Evolutionary conservation across 1,140 invertebrate species (phyloP), one percentile per base, ranked within the genome.

Genomic region (Tetramorium simillimum): DNA sequence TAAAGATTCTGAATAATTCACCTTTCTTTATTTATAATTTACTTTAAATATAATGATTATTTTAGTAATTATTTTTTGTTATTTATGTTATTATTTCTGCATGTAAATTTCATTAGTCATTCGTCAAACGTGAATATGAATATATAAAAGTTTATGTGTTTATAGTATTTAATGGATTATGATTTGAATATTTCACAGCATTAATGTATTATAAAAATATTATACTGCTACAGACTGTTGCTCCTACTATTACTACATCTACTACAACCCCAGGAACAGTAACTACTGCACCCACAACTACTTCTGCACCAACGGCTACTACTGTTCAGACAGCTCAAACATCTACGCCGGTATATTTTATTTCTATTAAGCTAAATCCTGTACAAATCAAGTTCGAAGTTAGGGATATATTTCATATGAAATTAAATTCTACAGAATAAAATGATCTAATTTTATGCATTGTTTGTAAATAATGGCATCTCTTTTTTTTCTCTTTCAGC

Each of bases 191-290:
- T 65, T 46, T 65, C 7, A 49, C 1, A n/a, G 18, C 14, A 78
- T n/a, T 33, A 46, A 78, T 65, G 12, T 65, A 65, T 65, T 33
- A 0, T 21, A 65, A 43, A 75, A 58, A 49, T 75, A 65, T 51
- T 75, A 16, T 53, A 78, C 40, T 85, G 7, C 80, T 82, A 87
- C 70, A 95, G 95, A 95, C 95, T 77, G 95, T 94, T 73, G 93
- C 94, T 67, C 91, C 94, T 40, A 93, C 92, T 85, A 92, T 94
- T 24, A 92, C 92, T 86, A 92, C 93, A 78, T 91, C 93, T 62
- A 92, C 91, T 51, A 91, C 93, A 51, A 92, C 93, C 16, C 91
- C 93, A 72, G 77, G 91, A 62, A 92, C 94, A 78, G 89, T 92
- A 51, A 92, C 93, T 69, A 92, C 93, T 82, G 90, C 92, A 82